A percentile compares a stretch with the other conserved stretches of the same genome.
phyloP scores from a whole-genome alignment of 2,888 invertebrate genomes.

The Drosophila demipolita region DNA sequence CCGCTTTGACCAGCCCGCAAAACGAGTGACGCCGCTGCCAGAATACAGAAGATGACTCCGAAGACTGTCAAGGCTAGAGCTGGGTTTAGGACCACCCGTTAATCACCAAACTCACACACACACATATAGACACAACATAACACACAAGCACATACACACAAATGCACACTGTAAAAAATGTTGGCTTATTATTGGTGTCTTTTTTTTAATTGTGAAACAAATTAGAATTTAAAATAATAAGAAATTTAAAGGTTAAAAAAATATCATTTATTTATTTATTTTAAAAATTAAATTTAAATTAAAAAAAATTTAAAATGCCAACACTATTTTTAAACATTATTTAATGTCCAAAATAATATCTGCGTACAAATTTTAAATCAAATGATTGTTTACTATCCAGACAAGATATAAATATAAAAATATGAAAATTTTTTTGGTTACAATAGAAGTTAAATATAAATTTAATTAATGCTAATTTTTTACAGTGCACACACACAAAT shows the following conservation, averaged over 20 bases:
- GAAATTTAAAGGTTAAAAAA: not conserved
- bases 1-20: slow-evolving; percentile 69
- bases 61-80: slow-evolving; percentile 23
- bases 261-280: no score
- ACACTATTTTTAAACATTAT: no score
- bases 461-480: not conserved
- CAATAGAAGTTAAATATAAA: no score
- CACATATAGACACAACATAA: slow-evolving; percentile 60
- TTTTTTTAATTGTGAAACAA: not conserved
- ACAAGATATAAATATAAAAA: no score
- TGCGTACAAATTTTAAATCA: no score
- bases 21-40: slow-evolving; percentile 60
- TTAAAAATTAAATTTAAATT: not conserved
- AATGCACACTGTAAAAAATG: not conserved
- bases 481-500: slow-evolving; percentile 70
- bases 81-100: slow-evolving; percentile 60
- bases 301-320: not conserved
- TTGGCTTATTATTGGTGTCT: not conserved
- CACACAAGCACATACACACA: slow-evolving; percentile 53
- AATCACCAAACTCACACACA: slow-evolving; percentile 60
- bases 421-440: no score
- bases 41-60: slow-evolving; percentile 45
- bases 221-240: not conserved
- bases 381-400: no score
- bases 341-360: no score